Evolutionary conservation across 2,888 invertebrate genomes (phyloP).

Genomic region (Leptopterna dolabrata): DNA sequence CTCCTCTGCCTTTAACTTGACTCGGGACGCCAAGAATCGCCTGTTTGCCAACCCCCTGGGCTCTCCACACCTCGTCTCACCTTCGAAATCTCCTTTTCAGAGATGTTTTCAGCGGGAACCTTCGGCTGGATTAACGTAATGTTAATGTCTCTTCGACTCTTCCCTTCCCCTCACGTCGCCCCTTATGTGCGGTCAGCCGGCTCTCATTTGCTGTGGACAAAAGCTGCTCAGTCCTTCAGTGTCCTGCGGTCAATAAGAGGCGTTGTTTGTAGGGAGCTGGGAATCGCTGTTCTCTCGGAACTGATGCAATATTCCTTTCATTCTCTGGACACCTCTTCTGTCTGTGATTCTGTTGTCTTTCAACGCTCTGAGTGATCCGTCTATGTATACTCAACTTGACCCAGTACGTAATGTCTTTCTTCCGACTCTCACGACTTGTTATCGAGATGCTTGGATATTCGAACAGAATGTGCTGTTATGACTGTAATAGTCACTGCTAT

Average conservation of each 20-base stretch:
- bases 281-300: not conserved
- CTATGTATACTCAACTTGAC: not conserved
- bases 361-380: not conserved
- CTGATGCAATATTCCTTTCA: not conserved
- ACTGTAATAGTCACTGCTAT: no score
- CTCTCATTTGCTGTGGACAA: slow-evolving; percentile 13
- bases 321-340: not conserved
- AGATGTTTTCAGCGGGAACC: not conserved
- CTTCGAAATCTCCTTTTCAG: slow-evolving; percentile 1
- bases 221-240: slow-evolving; percentile 18
- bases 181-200: not conserved
- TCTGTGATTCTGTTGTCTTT: not conserved
- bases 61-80: not conserved
- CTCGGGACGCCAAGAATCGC: slow-evolving; percentile 29
- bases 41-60: slow-evolving; percentile 17
- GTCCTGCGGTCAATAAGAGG: not conserved
- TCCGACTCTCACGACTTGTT: not conserved
- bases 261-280: not conserved
- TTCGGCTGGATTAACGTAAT: slow-evolving; percentile 25
- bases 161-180: not conserved
- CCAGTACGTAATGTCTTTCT: not conserved
- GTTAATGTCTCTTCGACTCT: slow-evolving; percentile 5
- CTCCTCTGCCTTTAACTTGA: slow-evolving; percentile 30
- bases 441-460: not conserved
- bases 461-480: no score